Evolutionary conservation across 2,797 vertebrate species (phyloP).

Genomic region (Melanotaenia boesemani): DNA sequence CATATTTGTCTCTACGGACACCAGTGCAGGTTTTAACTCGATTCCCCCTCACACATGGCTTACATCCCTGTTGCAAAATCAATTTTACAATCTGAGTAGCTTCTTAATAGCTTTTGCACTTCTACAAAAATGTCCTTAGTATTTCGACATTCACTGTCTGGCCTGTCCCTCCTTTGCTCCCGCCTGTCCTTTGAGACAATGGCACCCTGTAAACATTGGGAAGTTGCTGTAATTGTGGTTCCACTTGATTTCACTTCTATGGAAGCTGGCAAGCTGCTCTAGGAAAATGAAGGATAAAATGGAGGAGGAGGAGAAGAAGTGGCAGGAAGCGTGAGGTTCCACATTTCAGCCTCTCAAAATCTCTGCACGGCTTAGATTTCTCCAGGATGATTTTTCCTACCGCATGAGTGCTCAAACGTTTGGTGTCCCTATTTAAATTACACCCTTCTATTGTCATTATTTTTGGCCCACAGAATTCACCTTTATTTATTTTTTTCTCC

Average conservation of each 20-base stretch:
- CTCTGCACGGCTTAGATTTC: slow-evolving; percentile 1
- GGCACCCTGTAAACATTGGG: slow-evolving; percentile 66
- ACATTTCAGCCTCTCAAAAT: slow-evolving; percentile 21
- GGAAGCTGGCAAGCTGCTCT: slow-evolving; percentile 46
- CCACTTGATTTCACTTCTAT: slow-evolving; percentile 65
- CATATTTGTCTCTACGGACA: slow-evolving; percentile 20
- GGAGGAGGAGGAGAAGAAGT: slow-evolving; percentile 13
- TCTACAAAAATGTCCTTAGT: slow-evolving; percentile 27
- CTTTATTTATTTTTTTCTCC: not conserved
- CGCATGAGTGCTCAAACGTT: not conserved
- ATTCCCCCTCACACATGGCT: slow-evolving; percentile 24
- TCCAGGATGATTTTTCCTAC: not conserved
- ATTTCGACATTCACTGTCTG: slow-evolving; percentile 9
- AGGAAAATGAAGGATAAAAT: slow-evolving; percentile 27
- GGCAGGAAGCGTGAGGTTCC: slow-evolving; percentile 26
- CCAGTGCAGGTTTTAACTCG: slow-evolving; percentile 10
- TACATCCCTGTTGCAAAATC: slow-evolving; percentile 6
- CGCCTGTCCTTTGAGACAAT: slow-evolving; percentile 52
- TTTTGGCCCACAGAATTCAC: not conserved
- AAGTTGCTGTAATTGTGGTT: slow-evolving; percentile 72
- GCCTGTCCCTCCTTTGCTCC: slow-evolving; percentile 20
- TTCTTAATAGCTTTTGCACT: slow-evolving; percentile 33
- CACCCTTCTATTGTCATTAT: not conserved
- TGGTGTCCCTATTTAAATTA: slow-evolving; percentile 9
- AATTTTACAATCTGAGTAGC: slow-evolving; percentile 36